A percentile compares a stretch with the other conserved stretches of the same genome.
Conservation (phyloP, 2,113 vertebrate species). For the Eptesicus fuscus region DNA sequence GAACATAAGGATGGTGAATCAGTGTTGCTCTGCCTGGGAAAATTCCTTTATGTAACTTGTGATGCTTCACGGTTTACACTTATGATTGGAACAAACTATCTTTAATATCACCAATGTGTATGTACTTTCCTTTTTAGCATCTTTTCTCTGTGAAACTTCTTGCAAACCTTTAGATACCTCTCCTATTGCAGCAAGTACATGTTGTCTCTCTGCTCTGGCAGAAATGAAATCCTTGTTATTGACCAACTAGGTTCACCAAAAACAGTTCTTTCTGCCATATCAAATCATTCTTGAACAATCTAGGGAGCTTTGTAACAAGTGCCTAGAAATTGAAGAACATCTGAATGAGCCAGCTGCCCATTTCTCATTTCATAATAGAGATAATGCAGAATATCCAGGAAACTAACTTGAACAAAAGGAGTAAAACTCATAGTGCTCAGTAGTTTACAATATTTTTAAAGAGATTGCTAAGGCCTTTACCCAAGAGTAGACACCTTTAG, state of each 20-base stretch:
- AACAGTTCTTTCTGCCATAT: neutral
- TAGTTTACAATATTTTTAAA: constrained; percentile 3
- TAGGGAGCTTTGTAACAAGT: constrained; percentile 1
- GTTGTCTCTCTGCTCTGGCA: constrained; percentile 8
- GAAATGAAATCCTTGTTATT: constrained; percentile 5
- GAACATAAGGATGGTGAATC: neutral
- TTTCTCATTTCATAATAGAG: neutral
- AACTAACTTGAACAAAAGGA: neutral
- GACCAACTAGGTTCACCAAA: neutral
- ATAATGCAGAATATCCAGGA: neutral
- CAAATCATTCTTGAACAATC: constrained; percentile 16
- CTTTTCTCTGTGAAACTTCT: neutral
- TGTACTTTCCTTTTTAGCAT: neutral
- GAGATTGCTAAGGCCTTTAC: constrained; percentile 3
- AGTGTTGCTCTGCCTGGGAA: neutral
- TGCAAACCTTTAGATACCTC: neutral
- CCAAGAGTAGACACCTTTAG: neutral
- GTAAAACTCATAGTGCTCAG: neutral
- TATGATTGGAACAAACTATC: neutral
- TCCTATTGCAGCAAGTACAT: neutral
- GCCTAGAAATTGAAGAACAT: constrained; percentile 32
- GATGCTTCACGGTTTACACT: neutral
- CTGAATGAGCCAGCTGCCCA: neutral
- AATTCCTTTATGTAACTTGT: neutral
- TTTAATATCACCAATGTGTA: neutral